Conservation (phyloP, 2,113 vertebrate genomes). For the Heterotilapia buettikoferi region DNA sequence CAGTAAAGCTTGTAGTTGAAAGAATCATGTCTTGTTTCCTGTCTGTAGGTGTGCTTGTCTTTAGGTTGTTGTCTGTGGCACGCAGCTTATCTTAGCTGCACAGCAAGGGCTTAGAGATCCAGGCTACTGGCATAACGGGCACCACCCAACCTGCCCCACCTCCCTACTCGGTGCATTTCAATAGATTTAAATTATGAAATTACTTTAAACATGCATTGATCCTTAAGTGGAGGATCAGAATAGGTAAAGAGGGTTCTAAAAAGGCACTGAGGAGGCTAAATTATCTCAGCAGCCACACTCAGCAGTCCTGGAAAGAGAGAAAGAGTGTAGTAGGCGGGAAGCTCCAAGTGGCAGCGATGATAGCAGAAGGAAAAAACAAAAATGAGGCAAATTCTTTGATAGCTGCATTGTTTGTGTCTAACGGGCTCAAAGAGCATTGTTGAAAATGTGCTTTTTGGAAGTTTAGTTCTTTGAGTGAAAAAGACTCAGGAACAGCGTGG, state of each 20-base stretch:
- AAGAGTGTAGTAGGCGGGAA: neutral
- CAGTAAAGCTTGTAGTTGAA: neutral
- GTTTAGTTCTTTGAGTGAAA: neutral
- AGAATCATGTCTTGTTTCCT: neutral
- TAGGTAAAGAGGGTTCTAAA: neutral
- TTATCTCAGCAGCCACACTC: constrained; percentile 33
- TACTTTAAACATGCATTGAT: neutral
- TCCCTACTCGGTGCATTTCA: neutral
- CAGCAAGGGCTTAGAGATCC: constrained; percentile 15
- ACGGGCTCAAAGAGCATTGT: neutral
- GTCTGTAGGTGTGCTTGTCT: neutral
- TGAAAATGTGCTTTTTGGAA: neutral
- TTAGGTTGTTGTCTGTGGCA: neutral
- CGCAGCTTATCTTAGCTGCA: constrained; percentile 20
- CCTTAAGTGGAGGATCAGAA: neutral
- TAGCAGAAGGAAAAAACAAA: neutral
- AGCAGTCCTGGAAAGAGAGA: neutral
- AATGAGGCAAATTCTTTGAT: constrained; percentile 13
- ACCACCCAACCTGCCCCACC: neutral
- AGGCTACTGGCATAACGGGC: neutral
- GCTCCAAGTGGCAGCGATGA: constrained; percentile 8
- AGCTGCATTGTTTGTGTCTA: constrained; percentile 16
- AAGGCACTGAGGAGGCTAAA: neutral
- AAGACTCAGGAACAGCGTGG: neutral
- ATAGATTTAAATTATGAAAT: neutral